Conservation (phyloP, 1,140 invertebrate genomes). For the Pachypsylla venusta region DNA sequence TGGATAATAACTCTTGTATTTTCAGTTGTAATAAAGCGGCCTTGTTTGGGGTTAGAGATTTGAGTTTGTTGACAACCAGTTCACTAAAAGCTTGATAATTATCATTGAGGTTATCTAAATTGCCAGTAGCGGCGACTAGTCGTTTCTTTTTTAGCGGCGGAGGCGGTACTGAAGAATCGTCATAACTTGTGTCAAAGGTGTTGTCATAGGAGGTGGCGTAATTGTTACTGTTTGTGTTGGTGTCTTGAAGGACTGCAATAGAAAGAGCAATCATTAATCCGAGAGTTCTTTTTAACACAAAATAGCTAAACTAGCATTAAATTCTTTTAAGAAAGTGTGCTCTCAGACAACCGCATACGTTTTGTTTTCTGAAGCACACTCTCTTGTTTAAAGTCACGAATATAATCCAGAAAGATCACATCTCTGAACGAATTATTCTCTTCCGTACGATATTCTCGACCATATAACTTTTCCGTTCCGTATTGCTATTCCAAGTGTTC, state of each 20-base stretch:
- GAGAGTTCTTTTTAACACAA: too few relatives aligned
- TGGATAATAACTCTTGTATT: not conserved
- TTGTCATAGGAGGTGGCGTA: not conserved
- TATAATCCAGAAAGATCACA: too few relatives aligned
- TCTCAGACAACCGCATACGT: not conserved
- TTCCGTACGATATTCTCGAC: too few relatives aligned
- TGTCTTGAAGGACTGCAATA: not conserved
- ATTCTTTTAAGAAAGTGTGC: not conserved
- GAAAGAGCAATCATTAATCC: not conserved
- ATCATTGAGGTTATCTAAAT: not conserved
- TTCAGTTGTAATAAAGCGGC: not conserved
- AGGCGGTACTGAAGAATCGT: not conserved
- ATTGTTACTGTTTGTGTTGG: not conserved
- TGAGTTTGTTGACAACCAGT: not conserved
- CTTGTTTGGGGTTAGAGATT: not conserved
- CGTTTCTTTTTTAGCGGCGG: not conserved
- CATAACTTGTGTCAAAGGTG: not conserved
- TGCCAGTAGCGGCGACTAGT: not conserved
- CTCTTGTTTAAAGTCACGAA: too few relatives aligned
- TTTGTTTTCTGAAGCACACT: not conserved
- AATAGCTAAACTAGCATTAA: not conserved
- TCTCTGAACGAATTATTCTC: too few relatives aligned
- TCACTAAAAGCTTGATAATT: slow-evolving; percentile 6
- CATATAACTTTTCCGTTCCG: too few relatives aligned
- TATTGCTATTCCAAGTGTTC: too few relatives aligned